Conservation (phyloP, 2,113 vertebrate genomes). For the Pseudorectes ferrugineus region DNA sequence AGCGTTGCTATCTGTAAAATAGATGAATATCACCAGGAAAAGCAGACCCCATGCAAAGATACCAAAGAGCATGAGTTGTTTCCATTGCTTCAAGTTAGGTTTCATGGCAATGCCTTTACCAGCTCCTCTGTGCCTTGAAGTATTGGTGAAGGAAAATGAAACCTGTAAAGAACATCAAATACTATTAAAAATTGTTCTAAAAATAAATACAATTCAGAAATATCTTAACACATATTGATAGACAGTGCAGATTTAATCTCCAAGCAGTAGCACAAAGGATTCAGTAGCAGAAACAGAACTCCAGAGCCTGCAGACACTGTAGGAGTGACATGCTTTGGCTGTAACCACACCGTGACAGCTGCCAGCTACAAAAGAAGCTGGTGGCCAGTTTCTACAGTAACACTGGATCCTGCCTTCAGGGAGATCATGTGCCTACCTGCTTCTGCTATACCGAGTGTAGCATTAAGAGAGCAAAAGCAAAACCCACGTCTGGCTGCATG, state of each 20-base stretch:
- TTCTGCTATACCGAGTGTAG: not conserved
- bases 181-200: not conserved
- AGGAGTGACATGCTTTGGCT: constrained; percentile 11
- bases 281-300: constrained; percentile 16
- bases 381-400: constrained; percentile 61
- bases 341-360: constrained; percentile 38
- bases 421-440: constrained; percentile 14
- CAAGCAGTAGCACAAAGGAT: not conserved
- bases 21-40: constrained; percentile 89
- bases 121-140: constrained; percentile 49
- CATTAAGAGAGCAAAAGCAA: not conserved
- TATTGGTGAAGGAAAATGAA: constrained; percentile 39
- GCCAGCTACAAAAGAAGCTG: constrained; percentile 46
- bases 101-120: constrained; percentile 83
- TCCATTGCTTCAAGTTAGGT: constrained; percentile 94
- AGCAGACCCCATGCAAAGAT: constrained; percentile 92
- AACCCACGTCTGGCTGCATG: not conserved
- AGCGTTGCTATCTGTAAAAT: constrained; percentile 88
- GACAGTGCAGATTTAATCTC: not conserved
- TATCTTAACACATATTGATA: not conserved
- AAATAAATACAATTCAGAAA: not conserved
- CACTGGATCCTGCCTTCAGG: constrained; percentile 28
- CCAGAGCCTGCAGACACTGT: not conserved
- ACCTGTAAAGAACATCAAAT: constrained; percentile 58
- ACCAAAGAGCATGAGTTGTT: constrained; percentile 86